These are phyloP conservation scores for Chaetodon trifasciatus DNA, from an alignment of 2,797 vertebrate genomes.

Conservation along the genomic window DNA sequence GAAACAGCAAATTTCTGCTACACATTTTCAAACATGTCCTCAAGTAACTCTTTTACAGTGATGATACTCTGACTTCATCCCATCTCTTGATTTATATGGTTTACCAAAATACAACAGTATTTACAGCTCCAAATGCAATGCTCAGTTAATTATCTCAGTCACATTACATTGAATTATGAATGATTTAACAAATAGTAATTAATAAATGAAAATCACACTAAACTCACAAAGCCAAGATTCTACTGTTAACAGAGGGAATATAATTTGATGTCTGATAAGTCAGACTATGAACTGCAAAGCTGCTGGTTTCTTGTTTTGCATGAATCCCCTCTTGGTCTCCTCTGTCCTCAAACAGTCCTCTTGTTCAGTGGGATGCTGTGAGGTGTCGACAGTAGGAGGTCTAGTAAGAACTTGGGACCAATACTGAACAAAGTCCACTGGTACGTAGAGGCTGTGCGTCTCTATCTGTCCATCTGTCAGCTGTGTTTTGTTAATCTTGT, in stretches of 20 bases:
- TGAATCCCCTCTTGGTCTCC: conserved; percentile 25
- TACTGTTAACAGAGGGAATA: conserved; percentile 21
- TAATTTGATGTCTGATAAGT: conserved; percentile 23
- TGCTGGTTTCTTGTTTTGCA: conserved; percentile 11
- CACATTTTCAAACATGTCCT: background rate
- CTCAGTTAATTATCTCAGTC: background rate
- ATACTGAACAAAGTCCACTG: conserved; percentile 32
- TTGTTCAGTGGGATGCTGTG: conserved; percentile 14
- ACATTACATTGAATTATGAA: background rate
- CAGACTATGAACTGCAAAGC: conserved; percentile 28
- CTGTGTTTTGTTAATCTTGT: conserved; percentile 36
- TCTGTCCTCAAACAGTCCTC: conserved; percentile 21
- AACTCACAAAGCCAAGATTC: conserved; percentile 12
- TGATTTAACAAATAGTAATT: conserved; percentile 6
- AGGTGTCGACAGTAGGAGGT: conserved; percentile 10
- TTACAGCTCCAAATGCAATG: conserved; percentile 16
- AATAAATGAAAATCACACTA: conserved; percentile 28
- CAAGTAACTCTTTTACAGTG: conserved; percentile 10
- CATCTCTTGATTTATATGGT: conserved; percentile 16
- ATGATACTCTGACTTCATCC: conserved; percentile 21
- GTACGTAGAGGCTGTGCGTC: conserved; percentile 16
- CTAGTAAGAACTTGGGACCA: conserved; percentile 5
- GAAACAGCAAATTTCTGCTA: conserved; percentile 16
- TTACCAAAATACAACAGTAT: conserved; percentile 66
- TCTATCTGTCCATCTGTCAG: conserved; percentile 38